These are phyloP conservation scores for Crypturellus undulatus DNA, from an alignment of 2,113 vertebrate species.

Conservation along the genomic window DNA sequence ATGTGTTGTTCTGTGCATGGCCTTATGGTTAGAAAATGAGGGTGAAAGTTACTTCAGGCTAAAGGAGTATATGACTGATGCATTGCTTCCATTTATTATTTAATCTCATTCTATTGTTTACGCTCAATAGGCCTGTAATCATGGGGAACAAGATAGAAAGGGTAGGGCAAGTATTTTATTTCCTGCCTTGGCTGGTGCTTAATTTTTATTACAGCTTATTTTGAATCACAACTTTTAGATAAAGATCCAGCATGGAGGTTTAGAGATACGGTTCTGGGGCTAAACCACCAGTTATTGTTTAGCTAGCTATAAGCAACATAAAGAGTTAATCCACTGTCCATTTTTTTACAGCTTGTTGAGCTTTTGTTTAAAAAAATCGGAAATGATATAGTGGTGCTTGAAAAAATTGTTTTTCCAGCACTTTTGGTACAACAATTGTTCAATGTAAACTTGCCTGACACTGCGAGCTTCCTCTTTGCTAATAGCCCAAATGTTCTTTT, in stretches of 20 bases:
- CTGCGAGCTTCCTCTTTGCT: slow-evolving; percentile 65
- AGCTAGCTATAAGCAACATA: neutral
- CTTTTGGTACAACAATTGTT: slow-evolving; percentile 61
- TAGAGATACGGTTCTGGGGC: neutral
- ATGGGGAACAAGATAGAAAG: slow-evolving; percentile 64
- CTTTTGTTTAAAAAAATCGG: slow-evolving; percentile 36
- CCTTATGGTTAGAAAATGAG: neutral
- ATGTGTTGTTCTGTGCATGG: slow-evolving; percentile 18
- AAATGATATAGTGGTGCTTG: slow-evolving; percentile 52
- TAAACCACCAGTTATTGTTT: neutral
- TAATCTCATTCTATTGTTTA: slow-evolving; percentile 56
- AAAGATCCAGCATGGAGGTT: neutral
- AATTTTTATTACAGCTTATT: slow-evolving; percentile 54
- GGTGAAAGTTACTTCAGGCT: slow-evolving; percentile 56
- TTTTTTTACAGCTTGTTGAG: slow-evolving; percentile 28
- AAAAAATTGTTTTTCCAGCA: slow-evolving; percentile 70
- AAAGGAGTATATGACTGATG: slow-evolving; percentile 44
- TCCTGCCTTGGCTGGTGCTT: slow-evolving; percentile 61
- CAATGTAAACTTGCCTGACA: slow-evolving; percentile 65
- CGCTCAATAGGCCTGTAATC: slow-evolving; percentile 57
- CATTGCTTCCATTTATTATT: slow-evolving; percentile 74
- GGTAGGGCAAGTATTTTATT: slow-evolving; percentile 64
- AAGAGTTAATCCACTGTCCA: slow-evolving; percentile 46
- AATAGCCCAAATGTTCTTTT: slow-evolving; percentile 60
- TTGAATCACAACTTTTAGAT: slow-evolving; percentile 43